A percentile compares a stretch with the other conserved stretches of the same genome.
Conservation (phyloP, 2,888 invertebrate genomes). For the Odontomyia ornata region DNA sequence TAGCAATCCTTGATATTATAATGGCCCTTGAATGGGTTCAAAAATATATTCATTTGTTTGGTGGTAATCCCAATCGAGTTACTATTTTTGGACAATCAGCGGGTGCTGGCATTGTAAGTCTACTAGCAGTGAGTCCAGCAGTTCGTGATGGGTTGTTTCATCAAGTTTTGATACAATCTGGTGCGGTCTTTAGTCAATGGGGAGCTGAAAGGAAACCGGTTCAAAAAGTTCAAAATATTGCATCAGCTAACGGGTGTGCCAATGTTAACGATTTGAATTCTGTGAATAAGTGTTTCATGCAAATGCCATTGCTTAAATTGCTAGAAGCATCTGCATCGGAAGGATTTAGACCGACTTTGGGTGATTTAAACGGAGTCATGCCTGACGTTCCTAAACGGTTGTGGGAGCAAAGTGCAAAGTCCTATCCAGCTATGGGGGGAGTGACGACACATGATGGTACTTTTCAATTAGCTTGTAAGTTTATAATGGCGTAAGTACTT, state of each 20-base stretch:
- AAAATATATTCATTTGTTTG: constrained; percentile 65
- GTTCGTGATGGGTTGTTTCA: constrained; percentile 62
- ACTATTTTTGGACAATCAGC: constrained; percentile 69
- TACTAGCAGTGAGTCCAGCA: constrained; percentile 63
- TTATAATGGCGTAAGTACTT: too few species aligned
- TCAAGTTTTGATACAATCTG: constrained; percentile 67
- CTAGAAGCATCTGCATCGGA: constrained; percentile 47
- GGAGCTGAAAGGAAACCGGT: constrained; percentile 62
- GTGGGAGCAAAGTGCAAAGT: constrained; percentile 50
- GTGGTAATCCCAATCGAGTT: constrained; percentile 65
- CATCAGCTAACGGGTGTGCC: constrained; percentile 60
- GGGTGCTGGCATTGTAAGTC: constrained; percentile 65
- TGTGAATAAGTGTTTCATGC: constrained; percentile 57
- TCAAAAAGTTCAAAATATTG: constrained; percentile 60
- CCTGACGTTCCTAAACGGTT: constrained; percentile 52
- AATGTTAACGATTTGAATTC: constrained; percentile 52
- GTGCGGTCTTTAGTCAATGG: constrained; percentile 66
- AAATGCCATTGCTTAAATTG: constrained; percentile 55
- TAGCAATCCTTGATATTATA: constrained; percentile 66
- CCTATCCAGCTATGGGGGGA: constrained; percentile 63
- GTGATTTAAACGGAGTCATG: constrained; percentile 54
- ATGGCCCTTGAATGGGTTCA: constrained; percentile 67
- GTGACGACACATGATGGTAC: constrained; percentile 66
- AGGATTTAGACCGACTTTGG: constrained; percentile 56
- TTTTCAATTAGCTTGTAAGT: constrained; percentile 62